These are phyloP conservation scores for Adelognathus sp. DNA, from an alignment of 2,888 invertebrate genomes.

Conservation along the genomic window DNA sequence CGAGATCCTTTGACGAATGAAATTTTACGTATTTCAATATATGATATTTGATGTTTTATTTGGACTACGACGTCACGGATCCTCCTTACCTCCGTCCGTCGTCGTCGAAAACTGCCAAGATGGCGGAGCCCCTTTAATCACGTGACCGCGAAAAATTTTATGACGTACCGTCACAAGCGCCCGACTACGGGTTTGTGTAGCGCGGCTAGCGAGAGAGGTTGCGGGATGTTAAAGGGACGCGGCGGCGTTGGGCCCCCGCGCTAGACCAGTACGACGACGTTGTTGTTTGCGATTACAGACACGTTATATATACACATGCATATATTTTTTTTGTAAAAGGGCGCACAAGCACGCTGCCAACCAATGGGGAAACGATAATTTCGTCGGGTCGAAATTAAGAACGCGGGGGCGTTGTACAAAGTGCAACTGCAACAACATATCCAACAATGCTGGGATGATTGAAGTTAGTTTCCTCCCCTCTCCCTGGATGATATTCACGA, in stretches of 20 bases:
- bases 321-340: constrained; percentile 39
- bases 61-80: constrained; percentile 75
- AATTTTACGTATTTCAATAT: constrained; percentile 68
- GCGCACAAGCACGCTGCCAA: constrained; percentile 5
- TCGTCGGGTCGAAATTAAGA: background rate
- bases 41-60: constrained; percentile 74
- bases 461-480: background rate
- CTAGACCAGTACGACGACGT: too few species aligned
- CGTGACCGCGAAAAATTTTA: constrained; percentile 75
- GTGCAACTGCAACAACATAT: constrained; percentile 64
- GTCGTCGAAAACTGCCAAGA: constrained; percentile 76
- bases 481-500: background rate
- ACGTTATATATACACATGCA: constrained; percentile 39
- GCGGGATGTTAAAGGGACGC: constrained; percentile 73
- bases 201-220: too few species aligned
- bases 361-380: constrained; percentile 24
- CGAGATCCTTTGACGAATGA: constrained; percentile 57
- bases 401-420: background rate
- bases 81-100: constrained; percentile 73
- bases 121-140: constrained; percentile 72
- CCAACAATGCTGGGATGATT: constrained; percentile 38
- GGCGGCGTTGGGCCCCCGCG: too few species aligned
- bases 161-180: too few species aligned
- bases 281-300: constrained; percentile 42
- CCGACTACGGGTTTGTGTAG: too few species aligned